Evolutionary conservation across 2,113 vertebrate species (phyloP).

Genomic region (Silurus glanis): DNA sequence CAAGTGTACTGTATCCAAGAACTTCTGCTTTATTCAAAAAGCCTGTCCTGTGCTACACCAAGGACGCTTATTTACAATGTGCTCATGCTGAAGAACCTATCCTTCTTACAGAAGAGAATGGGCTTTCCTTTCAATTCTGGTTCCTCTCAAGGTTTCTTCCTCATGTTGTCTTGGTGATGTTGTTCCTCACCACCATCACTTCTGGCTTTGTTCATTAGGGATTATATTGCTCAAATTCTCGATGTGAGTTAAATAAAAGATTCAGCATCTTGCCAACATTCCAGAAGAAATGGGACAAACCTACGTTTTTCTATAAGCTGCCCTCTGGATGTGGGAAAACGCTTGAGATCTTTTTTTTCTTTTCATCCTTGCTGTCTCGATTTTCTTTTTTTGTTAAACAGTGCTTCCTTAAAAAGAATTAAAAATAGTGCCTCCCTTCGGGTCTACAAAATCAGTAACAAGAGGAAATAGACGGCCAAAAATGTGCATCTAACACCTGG

Average conservation of each 20-base stretch:
- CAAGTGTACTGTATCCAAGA: too few relatives aligned
- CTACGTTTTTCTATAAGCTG: not conserved
- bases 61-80: too few relatives aligned
- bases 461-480: not conserved
- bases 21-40: too few relatives aligned
- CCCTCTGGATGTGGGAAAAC: not conserved
- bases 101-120: too few relatives aligned
- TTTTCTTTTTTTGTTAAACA: not conserved
- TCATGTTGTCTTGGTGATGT: too few relatives aligned
- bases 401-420: not conserved
- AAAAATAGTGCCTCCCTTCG: not conserved
- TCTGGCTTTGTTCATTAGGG: not conserved
- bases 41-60: too few relatives aligned
- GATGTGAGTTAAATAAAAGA: not conserved
- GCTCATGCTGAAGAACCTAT: too few relatives aligned
- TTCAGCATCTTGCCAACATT: not conserved
- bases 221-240: not conserved
- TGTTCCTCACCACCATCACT: not conserved
- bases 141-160: too few relatives aligned
- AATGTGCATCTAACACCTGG: constrained; percentile 35
- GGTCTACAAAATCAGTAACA: not conserved
- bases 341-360: not conserved
- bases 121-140: too few relatives aligned
- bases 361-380: not conserved
- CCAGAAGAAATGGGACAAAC: not conserved